Conservation (phyloP, 23 tunicate genomes). For the Ascidia mentula region DNA sequence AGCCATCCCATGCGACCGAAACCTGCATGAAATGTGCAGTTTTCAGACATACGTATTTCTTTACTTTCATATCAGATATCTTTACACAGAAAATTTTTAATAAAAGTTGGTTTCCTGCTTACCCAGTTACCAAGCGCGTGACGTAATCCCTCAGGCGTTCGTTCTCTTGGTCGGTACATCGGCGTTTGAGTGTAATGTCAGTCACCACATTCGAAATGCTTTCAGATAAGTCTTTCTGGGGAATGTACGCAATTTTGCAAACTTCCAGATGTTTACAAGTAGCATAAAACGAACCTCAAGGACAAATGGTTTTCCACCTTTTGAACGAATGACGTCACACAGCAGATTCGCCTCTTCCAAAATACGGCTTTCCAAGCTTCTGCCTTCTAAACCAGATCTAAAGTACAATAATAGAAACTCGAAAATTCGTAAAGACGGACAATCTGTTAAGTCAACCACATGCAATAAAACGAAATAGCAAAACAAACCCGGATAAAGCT, state of each 20-base stretch:
- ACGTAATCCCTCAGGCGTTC: background rate
- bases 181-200: background rate
- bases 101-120: background rate
- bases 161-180: background rate
- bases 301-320: conserved; percentile 1
- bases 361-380: background rate
- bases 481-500: conserved; percentile 1
- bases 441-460: background rate
- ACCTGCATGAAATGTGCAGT: background rate
- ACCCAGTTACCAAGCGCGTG: background rate
- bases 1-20: background rate
- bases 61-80: background rate
- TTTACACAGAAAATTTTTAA: background rate
- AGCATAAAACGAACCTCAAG: background rate
- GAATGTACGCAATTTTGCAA: background rate
- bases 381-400: background rate
- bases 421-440: background rate
- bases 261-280: background rate
- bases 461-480: background rate
- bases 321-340: background rate
- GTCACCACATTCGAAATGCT: conserved; percentile 4
- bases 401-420: background rate
- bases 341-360: background rate
- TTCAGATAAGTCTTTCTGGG: background rate
- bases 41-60: too few relatives aligned